Evolutionary conservation across 1,140 invertebrate genomes (phyloP).

Genomic region (Sesamia nonagrioides): DNA sequence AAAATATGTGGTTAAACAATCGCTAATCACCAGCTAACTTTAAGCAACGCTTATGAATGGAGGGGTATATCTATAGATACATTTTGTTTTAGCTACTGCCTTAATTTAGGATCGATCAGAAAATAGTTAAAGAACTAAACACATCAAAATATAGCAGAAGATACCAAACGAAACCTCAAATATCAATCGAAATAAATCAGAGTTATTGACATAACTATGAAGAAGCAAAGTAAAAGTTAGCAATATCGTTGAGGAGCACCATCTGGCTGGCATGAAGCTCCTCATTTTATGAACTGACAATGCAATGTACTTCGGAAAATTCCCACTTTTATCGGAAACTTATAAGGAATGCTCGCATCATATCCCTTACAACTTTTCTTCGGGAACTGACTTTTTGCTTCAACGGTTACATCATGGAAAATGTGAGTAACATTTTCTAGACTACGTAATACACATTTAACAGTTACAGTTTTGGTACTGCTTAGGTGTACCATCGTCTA

Average conservation of each 20-base stretch:
- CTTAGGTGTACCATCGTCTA: no score
- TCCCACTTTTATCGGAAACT: constrained; percentile 42
- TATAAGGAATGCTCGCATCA: constrained; percentile 13
- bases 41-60: no score
- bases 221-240: constrained; percentile 1
- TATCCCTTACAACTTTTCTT: neutral
- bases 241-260: constrained; percentile 12
- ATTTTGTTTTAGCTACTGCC: no score
- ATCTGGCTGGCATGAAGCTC: constrained; percentile 25
- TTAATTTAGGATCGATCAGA: no score
- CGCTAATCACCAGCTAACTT: no score
- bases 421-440: neutral
- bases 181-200: neutral
- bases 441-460: no score
- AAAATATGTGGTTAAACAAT: no score
- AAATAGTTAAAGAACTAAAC: neutral
- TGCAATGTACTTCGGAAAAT: constrained; percentile 13
- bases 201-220: constrained; percentile 19
- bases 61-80: no score
- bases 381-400: neutral
- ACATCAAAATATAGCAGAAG: neutral
- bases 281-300: constrained; percentile 36
- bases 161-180: neutral
- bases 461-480: no score
- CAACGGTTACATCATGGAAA: neutral